Evolutionary conservation across 2,888 invertebrate genomes (phyloP).

Genomic region (Anoncus sp.): DNA sequence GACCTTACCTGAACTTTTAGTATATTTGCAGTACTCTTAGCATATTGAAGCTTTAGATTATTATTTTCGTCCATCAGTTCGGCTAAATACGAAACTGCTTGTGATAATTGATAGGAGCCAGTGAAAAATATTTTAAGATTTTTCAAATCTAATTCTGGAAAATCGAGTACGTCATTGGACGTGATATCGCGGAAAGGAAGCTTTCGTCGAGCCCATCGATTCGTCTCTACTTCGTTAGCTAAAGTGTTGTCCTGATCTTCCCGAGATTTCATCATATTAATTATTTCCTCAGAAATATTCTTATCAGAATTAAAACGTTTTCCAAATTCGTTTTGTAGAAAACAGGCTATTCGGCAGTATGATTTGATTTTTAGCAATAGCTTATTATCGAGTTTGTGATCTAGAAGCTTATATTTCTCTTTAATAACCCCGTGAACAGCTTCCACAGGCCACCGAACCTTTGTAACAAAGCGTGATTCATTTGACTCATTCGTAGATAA

Average conservation of each 20-base stretch:
- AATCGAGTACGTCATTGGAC: too few relatives aligned
- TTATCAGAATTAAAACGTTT: slow-evolving; percentile 45
- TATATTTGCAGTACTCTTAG: slow-evolving; percentile 33
- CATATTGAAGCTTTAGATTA: slow-evolving; percentile 27
- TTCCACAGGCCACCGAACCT: slow-evolving; percentile 37
- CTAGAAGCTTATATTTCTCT: slow-evolving; percentile 11
- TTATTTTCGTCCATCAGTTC: slow-evolving; percentile 24
- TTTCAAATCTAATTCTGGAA: too few relatives aligned
- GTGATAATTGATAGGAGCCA: slow-evolving; percentile 1
- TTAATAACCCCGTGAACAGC: slow-evolving; percentile 16
- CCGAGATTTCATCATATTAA: background rate
- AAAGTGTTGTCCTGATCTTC: slow-evolving; percentile 11
- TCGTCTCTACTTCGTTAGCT: slow-evolving; percentile 40
- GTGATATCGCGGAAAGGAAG: too few relatives aligned
- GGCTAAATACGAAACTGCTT: slow-evolving; percentile 2
- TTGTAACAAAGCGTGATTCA: slow-evolving; percentile 60
- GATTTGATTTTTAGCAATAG: slow-evolving; percentile 4
- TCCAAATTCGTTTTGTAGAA: slow-evolving; percentile 36
- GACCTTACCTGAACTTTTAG: slow-evolving; percentile 19
- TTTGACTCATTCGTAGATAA: slow-evolving; percentile 61
- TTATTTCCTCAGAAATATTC: slow-evolving; percentile 23
- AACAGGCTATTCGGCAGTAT: background rate
- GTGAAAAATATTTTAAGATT: too few relatives aligned
- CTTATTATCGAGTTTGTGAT: slow-evolving; percentile 12
- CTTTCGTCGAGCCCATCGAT: slow-evolving; percentile 3